Evolutionary conservation across 2,113 vertebrate genomes (phyloP).

Genomic region (Sinocyclocheilus grahami): DNA sequence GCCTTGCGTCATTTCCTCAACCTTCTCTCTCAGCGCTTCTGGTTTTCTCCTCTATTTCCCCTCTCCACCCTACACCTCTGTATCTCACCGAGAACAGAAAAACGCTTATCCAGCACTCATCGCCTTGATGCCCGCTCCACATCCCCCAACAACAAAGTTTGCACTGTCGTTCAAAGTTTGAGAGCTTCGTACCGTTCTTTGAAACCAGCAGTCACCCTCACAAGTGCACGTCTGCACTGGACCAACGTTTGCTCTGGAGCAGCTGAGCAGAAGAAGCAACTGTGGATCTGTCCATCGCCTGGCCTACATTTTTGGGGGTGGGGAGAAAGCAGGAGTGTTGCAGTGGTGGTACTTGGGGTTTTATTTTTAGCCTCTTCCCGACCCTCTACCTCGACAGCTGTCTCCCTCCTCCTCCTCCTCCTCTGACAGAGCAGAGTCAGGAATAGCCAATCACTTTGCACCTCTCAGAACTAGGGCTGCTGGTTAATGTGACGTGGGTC

Average conservation of each 20-base stretch:
- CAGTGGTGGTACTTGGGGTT: conserved; percentile 46
- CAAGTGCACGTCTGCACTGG: not conserved
- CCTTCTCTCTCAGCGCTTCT: conserved; percentile 57
- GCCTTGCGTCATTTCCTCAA: conserved; percentile 71
- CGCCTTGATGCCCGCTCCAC: conserved; percentile 3
- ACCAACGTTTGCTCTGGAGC: conserved; percentile 41
- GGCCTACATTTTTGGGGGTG: conserved; percentile 57
- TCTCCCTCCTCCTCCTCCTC: conserved; percentile 65
- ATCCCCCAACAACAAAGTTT: conserved; percentile 2
- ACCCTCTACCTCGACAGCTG: conserved; percentile 82
- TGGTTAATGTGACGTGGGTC: conserved; percentile 48
- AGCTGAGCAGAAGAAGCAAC: conserved; percentile 65
- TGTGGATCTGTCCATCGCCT: conserved; percentile 49
- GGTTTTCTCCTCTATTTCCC: conserved; percentile 44
- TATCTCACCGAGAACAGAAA: conserved; percentile 23
- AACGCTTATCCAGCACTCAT: conserved; percentile 20
- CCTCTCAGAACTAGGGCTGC: conserved; percentile 35
- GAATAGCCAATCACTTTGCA: conserved; percentile 62
- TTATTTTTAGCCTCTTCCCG: conserved; percentile 81
- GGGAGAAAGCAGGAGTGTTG: conserved; percentile 49
- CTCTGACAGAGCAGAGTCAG: conserved; percentile 66
- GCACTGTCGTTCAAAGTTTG: not conserved
- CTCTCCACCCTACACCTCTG: conserved; percentile 40
- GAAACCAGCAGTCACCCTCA: not conserved
- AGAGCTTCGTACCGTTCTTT: not conserved